These are phyloP conservation scores for Agriopis leucophaearia DNA, from an alignment of 2,888 invertebrate species.

Conservation along the genomic window DNA sequence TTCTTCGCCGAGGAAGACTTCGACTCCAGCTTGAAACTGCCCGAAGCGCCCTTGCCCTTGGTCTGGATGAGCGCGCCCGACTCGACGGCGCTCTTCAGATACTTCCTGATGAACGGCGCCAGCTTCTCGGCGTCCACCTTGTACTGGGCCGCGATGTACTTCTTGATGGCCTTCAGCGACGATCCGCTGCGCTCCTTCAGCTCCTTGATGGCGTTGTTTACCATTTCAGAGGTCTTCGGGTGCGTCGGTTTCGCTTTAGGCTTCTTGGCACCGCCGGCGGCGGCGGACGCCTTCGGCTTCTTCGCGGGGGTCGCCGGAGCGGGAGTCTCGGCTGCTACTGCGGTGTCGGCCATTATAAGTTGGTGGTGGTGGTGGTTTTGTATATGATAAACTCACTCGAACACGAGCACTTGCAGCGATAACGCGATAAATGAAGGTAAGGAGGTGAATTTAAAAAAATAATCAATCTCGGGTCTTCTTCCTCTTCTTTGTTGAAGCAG, in stretches of 20 bases:
- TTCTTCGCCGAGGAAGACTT: conserved; percentile 25
- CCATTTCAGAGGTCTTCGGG: conserved; percentile 77
- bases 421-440: no score
- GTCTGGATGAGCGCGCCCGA: conserved; percentile 82
- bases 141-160: conserved; percentile 84
- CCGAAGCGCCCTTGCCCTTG: conserved; percentile 86
- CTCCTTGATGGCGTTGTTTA: conserved; percentile 82
- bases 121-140: conserved; percentile 86
- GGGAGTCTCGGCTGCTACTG: conserved; percentile 58
- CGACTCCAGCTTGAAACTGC: conserved; percentile 47
- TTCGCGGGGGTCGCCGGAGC: conserved; percentile 61
- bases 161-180: conserved; percentile 86
- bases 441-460: no score
- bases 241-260: conserved; percentile 66
- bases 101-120: conserved; percentile 87
- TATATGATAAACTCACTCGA: neutral
- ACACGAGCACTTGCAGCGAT: no score
- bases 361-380: neutral
- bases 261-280: conserved; percentile 52
- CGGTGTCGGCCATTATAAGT: conserved; percentile 62
- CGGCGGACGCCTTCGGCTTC: conserved; percentile 53
- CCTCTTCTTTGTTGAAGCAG: no score
- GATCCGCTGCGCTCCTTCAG: conserved; percentile 87
- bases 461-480: no score
- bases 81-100: conserved; percentile 82